A percentile compares a stretch with the other conserved stretches of the same genome.
phyloP scores from a whole-genome alignment of 2,113 vertebrate species.

The Channa maculata region DNA sequence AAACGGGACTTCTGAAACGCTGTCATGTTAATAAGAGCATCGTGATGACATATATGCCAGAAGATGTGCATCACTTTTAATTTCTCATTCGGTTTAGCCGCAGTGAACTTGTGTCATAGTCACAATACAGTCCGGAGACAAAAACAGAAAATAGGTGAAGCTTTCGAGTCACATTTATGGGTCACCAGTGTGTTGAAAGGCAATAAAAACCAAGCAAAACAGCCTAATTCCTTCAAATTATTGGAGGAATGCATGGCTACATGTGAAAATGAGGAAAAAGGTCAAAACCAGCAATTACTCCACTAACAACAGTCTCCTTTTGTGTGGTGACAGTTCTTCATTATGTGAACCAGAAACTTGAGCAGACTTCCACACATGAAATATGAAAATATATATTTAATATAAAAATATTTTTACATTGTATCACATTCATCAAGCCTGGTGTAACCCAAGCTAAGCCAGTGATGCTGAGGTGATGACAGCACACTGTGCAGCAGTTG shows the following conservation, averaged over 20 bases:
- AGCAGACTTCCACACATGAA: constrained; percentile 18
- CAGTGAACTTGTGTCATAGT: constrained; percentile 16
- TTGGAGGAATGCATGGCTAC: constrained; percentile 49
- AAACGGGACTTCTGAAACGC: background rate
- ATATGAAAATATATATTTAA: constrained; percentile 33
- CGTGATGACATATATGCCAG: background rate
- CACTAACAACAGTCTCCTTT: constrained; percentile 4
- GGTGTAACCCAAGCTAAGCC: constrained; percentile 3
- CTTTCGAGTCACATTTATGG: constrained; percentile 21
- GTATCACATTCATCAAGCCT: background rate
- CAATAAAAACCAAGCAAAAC: constrained; percentile 54
- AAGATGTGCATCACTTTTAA: background rate
- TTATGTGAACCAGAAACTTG: constrained; percentile 34
- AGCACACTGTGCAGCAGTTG: constrained; percentile 42
- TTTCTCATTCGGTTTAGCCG: background rate
- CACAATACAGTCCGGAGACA: constrained; percentile 36
- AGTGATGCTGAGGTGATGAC: constrained; percentile 40
- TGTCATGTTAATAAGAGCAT: constrained; percentile 5
- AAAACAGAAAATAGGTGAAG: constrained; percentile 16
- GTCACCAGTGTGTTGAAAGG: constrained; percentile 39
- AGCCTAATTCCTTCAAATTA: constrained; percentile 50
- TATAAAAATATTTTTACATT: constrained; percentile 43
- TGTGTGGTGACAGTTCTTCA: constrained; percentile 38
- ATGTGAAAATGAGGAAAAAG: constrained; percentile 48
- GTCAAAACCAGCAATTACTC: constrained; percentile 57